Evolutionary conservation across 2,888 invertebrate species (phyloP).

Genomic region (Gryllus longicercus): DNA sequence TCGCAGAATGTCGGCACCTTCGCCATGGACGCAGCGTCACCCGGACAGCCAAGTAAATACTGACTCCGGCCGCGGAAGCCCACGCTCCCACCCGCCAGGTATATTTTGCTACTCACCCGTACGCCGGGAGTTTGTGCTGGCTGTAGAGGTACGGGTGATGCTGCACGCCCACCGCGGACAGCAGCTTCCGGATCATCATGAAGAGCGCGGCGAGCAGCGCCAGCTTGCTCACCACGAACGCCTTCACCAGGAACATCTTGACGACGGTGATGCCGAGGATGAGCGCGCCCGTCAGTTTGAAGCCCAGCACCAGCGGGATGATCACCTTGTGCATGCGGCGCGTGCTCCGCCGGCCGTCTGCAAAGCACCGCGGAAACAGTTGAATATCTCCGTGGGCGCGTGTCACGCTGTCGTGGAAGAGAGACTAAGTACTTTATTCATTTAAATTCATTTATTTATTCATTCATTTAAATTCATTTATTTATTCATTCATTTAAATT

Average conservation of each 20-base stretch:
- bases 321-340: slow-evolving; percentile 54
- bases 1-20: too few relatives aligned
- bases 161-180: slow-evolving; percentile 40
- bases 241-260: slow-evolving; percentile 62
- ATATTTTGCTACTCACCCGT: neutral
- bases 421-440: too few relatives aligned
- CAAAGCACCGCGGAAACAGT: too few relatives aligned
- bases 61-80: too few relatives aligned
- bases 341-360: neutral
- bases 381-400: neutral
- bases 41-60: too few relatives aligned
- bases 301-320: slow-evolving; percentile 64
- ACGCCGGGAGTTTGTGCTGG: slow-evolving; percentile 20
- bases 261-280: slow-evolving; percentile 61
- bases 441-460: too few relatives aligned
- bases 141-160: slow-evolving; percentile 23
- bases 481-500: too few relatives aligned
- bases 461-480: too few relatives aligned
- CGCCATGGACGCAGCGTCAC: too few relatives aligned
- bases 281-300: slow-evolving; percentile 63
- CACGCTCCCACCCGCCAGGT: too few relatives aligned
- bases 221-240: slow-evolving; percentile 65
- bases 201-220: slow-evolving; percentile 62
- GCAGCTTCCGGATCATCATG: slow-evolving; percentile 57
- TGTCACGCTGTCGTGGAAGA: too few relatives aligned